Conservation (phyloP, 2,888 invertebrate genomes). For the Drosophila imparisetae region DNA sequence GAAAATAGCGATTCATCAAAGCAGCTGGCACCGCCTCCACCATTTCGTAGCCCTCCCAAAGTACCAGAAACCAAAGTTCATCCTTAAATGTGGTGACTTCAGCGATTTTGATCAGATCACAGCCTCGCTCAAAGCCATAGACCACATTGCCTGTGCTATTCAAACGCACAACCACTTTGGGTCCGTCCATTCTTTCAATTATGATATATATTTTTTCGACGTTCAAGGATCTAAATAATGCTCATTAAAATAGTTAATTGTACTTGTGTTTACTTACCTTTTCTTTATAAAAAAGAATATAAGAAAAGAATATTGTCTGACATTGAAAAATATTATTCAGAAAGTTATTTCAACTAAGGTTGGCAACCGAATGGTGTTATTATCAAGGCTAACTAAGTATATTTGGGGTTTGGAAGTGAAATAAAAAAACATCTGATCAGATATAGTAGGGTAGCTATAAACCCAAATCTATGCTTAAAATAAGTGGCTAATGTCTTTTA, state of each 20-base stretch:
- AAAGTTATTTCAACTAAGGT: not conserved
- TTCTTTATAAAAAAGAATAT: not conserved
- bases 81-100: not conserved
- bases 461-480: not conserved
- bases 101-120: slow-evolving; percentile 1
- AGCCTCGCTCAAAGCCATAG: slow-evolving; percentile 16
- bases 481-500: not conserved
- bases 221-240: not conserved
- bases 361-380: not conserved
- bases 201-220: not conserved
- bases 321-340: not conserved
- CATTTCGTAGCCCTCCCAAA: slow-evolving; percentile 19
- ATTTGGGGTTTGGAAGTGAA: not conserved
- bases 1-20: not conserved
- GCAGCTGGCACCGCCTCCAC: slow-evolving; percentile 9
- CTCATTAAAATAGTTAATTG: not conserved
- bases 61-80: slow-evolving; percentile 1
- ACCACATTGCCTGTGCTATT: not conserved
- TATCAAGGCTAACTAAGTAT: not conserved
- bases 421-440: not conserved
- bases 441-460: not conserved
- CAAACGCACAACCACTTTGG: slow-evolving; percentile 6
- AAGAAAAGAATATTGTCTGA: not conserved
- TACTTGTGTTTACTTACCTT: not conserved
- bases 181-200: slow-evolving; percentile 12